phyloP scores from a whole-genome alignment of 2,888 invertebrate genomes.

The Margaritifera margaritifera region DNA sequence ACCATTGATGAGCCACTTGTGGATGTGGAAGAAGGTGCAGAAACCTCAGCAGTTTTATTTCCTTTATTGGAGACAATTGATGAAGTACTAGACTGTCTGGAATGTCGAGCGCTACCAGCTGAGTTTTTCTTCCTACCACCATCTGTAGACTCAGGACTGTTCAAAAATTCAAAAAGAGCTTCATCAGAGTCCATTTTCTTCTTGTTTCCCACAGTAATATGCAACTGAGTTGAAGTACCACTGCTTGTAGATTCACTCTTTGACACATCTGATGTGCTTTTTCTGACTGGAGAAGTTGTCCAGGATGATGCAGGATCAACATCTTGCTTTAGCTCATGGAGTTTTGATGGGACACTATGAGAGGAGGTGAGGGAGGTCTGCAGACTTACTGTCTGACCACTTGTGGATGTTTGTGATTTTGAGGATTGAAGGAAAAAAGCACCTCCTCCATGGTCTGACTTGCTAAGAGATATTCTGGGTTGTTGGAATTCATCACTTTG shows the following conservation, averaged over 20 bases:
- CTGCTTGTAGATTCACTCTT: slow-evolving; percentile 17
- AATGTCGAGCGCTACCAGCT: slow-evolving; percentile 60
- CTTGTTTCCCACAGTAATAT: slow-evolving; percentile 20
- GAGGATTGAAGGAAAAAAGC: background rate
- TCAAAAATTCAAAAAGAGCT: slow-evolving; percentile 73
- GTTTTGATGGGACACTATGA: slow-evolving; percentile 54
- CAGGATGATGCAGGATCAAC: slow-evolving; percentile 26
- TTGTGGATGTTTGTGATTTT: too few species aligned
- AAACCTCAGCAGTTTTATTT: slow-evolving; percentile 25
- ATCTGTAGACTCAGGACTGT: slow-evolving; percentile 65
- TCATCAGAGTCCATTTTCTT: slow-evolving; percentile 70
- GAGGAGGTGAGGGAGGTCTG: slow-evolving; percentile 37
- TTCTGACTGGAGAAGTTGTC: slow-evolving; percentile 34
- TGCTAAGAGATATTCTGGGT: background rate
- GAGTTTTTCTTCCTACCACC: slow-evolving; percentile 44
- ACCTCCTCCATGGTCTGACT: background rate
- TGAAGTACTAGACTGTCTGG: slow-evolving; percentile 69
- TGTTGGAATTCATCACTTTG: background rate
- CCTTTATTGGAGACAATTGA: slow-evolving; percentile 61
- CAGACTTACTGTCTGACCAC: background rate
- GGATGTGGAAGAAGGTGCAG: slow-evolving; percentile 33
- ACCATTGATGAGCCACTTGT: slow-evolving; percentile 50
- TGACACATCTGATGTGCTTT: slow-evolving; percentile 10
- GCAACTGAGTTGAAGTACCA: slow-evolving; percentile 19
- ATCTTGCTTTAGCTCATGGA: slow-evolving; percentile 23